These are phyloP conservation scores for Mesorhabditis spiculigera DNA, from an alignment of 2,888 invertebrate species.

Conservation along the genomic window DNA sequence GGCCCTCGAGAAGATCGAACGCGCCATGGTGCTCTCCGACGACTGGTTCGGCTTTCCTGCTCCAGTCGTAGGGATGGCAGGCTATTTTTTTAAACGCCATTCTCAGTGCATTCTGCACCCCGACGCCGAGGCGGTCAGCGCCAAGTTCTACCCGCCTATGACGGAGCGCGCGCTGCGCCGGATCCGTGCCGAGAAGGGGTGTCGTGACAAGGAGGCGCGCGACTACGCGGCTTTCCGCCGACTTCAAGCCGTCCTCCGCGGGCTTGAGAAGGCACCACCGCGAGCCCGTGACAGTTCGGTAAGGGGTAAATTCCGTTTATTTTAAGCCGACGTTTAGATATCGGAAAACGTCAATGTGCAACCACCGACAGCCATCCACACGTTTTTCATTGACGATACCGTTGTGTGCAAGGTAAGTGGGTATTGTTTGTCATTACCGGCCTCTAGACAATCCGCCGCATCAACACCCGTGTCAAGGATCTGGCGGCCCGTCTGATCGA, in stretches of 20 bases:
- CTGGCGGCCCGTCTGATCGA: neutral
- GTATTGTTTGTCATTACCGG: no score
- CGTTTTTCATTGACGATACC: neutral
- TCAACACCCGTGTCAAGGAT: neutral
- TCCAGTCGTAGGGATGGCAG: neutral
- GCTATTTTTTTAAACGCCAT: neutral
- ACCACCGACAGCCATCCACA: neutral
- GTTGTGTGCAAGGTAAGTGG: neutral
- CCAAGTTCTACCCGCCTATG: no score
- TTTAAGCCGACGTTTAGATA: neutral
- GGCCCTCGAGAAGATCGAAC: constrained; percentile 4
- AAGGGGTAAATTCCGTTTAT: neutral
- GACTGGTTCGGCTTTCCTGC: neutral
- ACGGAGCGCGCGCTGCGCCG: no score
- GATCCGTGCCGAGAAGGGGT: no score
- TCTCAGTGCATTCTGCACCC: no score
- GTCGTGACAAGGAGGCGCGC: no score
- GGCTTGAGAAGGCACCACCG: neutral
- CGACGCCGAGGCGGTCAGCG: no score
- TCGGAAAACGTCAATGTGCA: neutral
- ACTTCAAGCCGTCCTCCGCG: neutral
- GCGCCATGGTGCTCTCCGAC: neutral
- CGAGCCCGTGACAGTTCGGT: neutral
- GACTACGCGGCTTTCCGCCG: neutral
- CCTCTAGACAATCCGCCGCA: neutral